Conservation (phyloP, 2,888 invertebrate genomes). For the Dascillus cervinus region DNA sequence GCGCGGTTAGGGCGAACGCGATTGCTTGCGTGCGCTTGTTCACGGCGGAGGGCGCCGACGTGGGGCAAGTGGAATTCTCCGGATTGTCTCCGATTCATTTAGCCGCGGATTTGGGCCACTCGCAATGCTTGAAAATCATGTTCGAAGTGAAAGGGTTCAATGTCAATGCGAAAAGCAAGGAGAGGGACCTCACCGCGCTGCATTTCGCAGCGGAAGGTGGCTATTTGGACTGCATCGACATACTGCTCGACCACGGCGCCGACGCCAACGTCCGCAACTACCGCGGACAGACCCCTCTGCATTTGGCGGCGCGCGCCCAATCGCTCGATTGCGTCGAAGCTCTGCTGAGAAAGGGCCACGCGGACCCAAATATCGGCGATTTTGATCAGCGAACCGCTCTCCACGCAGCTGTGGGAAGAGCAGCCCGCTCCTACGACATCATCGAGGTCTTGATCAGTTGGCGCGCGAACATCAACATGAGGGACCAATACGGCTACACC, state of each 20-base stretch:
- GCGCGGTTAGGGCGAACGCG: conserved; percentile 77
- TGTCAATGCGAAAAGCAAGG: conserved; percentile 62
- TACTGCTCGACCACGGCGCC: conserved; percentile 66
- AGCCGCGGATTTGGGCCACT: conserved; percentile 70
- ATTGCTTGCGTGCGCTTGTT: conserved; percentile 72
- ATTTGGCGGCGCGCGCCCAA: conserved; percentile 73
- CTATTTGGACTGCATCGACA: conserved; percentile 70
- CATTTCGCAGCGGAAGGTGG: conserved; percentile 87
- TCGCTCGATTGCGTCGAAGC: conserved; percentile 75
- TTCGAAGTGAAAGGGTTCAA: conserved; percentile 65
- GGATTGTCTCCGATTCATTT: conserved; percentile 76
- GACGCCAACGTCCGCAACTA: conserved; percentile 67
- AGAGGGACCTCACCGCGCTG: conserved; percentile 68
- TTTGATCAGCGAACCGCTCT: conserved; percentile 74
- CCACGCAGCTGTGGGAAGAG: conserved; percentile 79
- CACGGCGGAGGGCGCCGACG: conserved; percentile 64
- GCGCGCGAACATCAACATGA: conserved; percentile 75
- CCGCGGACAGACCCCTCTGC: conserved; percentile 77
- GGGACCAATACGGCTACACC: conserved; percentile 80
- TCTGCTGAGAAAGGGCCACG: conserved; percentile 63
- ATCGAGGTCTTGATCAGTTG: conserved; percentile 70
- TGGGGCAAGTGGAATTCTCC: conserved; percentile 66
- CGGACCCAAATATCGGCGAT: conserved; percentile 73
- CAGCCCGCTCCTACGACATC: conserved; percentile 71
- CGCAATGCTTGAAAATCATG: conserved; percentile 67